Percentiles rank a stretch among this genome's conserved stretches.
phyloP scores from a whole-genome alignment of 2,797 vertebrate species.

The Sebastes cheni region DNA sequence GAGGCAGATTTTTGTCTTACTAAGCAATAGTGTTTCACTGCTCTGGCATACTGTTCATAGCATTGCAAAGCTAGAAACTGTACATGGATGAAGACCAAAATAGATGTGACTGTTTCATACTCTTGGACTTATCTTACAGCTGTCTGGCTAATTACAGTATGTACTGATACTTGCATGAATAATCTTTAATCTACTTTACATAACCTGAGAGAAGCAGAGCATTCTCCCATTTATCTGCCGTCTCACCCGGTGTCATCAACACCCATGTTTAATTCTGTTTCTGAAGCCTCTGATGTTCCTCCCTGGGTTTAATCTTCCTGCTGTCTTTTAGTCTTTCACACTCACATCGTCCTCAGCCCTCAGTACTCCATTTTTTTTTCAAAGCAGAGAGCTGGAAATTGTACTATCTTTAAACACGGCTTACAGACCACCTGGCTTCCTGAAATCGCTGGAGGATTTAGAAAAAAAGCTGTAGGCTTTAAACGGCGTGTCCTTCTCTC shows the following conservation, averaged over 20 bases:
- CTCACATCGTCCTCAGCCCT: constrained; percentile 18
- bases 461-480: constrained; percentile 22
- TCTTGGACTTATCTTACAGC: neutral
- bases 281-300: constrained; percentile 55
- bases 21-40: neutral
- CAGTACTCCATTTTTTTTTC: neutral
- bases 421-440: constrained; percentile 47
- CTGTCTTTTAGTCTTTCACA: constrained; percentile 48
- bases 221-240: constrained; percentile 8
- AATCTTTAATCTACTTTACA: constrained; percentile 41
- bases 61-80: neutral
- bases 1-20: neutral
- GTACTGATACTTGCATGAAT: neutral
- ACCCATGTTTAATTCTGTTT: constrained; percentile 40
- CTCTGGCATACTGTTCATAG: neutral
- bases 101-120: neutral
- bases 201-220: constrained; percentile 15
- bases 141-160: constrained; percentile 7
- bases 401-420: constrained; percentile 50
- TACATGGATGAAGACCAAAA: neutral
- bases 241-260: constrained; percentile 15
- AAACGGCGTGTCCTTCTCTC: constrained; percentile 1
- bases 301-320: constrained; percentile 58
- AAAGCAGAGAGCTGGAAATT: constrained; percentile 14
- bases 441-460: constrained; percentile 38